Percentiles rank a stretch among this genome's conserved stretches.
These are phyloP conservation scores for Numida meleagris DNA, from an alignment of 2,113 vertebrate genomes.

Conservation along the genomic window DNA sequence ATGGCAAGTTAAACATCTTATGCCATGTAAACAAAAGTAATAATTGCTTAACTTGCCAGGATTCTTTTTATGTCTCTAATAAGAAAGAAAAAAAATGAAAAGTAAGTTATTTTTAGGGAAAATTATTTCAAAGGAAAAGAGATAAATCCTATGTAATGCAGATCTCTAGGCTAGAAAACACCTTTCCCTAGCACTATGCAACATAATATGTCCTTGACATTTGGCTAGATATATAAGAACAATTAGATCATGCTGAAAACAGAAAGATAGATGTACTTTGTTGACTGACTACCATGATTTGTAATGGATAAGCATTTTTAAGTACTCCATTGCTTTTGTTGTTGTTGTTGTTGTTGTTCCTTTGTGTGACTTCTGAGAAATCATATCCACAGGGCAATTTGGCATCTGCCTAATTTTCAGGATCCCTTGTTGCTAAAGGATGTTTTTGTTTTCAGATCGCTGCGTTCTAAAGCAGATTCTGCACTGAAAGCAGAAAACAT, in stretches of 20 bases:
- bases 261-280: not conserved
- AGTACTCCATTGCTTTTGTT: not conserved
- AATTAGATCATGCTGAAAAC: not conserved
- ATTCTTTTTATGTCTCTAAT: not conserved
- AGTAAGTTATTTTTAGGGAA: not conserved
- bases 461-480: constrained; percentile 23
- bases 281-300: rapidly evolving
- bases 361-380: not conserved
- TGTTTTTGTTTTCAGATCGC: constrained; percentile 63
- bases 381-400: not conserved
- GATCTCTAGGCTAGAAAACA: not conserved
- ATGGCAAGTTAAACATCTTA: not conserved
- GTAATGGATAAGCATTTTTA: not conserved
- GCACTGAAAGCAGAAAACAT: constrained; percentile 55
- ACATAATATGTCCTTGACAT: not conserved
- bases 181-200: not conserved
- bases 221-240: not conserved
- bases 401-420: constrained; percentile 51
- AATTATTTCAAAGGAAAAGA: not conserved
- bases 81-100: not conserved
- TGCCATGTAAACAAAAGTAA: not conserved
- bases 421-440: constrained; percentile 14
- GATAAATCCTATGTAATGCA: not conserved
- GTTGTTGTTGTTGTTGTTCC: not conserved
- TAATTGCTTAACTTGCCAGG: not conserved